Evolutionary conservation across 1,140 invertebrate species (phyloP), one percentile per base, ranked within the genome.

Genomic region (Halyomorpha halys): DNA sequence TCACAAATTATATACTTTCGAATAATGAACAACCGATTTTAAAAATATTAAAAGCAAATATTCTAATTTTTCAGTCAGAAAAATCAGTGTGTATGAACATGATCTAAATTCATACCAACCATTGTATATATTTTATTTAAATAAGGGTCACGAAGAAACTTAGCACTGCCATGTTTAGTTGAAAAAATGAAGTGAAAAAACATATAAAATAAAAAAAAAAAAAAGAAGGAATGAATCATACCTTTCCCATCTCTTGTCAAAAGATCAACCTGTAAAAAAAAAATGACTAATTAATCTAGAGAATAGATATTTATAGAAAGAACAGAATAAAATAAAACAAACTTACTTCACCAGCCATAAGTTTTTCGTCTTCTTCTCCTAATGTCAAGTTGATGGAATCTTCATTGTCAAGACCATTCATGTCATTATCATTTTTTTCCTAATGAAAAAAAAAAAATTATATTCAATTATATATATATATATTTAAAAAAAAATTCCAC

Each of bases 341-440:
- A 51, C 56, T 60, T 75, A 81, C 85, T 82, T 89, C 86, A 75
- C 88, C 86, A 69, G 83, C 85, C 62, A 89, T 80, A 49, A 89
- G 77, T 76, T 83, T 82, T 71, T 83, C 81, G 70, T 89, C 87
- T 75, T 89, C 87, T 75, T 89, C 87, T 47, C 84, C 86, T 71
- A 89, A 83, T 65, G 86, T 87, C 63, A 90, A 76, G 74, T 88
- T 88, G 51, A 89, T 87, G 19, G 86, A 87, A 75, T 89, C 86
- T 71, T 89, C 87, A 64, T 85, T 84, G 68, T 86, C 83, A 67
- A 82, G 69, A 23, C 76, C 78, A 70, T 67, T 69, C 19, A 66
- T 66, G 21, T 69, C 65, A 23, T 65, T 67, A 34, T 71, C 53
- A 56, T 56, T 56, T 56, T 56, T 56, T 23, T 56, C 65, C 60